Conservation (phyloP, 2,888 invertebrate species). For the Leptinotarsa tumamoca region DNA sequence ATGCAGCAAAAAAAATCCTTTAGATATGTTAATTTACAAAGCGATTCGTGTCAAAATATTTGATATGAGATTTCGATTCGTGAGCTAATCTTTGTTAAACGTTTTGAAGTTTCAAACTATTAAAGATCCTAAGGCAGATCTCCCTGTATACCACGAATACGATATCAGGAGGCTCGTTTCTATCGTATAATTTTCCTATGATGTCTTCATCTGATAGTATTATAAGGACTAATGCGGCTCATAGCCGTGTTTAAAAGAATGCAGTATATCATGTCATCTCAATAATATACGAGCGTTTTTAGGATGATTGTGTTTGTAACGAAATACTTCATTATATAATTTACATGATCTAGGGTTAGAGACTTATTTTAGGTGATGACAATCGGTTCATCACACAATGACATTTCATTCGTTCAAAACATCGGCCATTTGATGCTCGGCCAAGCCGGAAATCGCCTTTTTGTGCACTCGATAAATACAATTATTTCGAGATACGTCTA, state of each 20-base stretch:
- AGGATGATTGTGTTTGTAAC: slow-evolving; percentile 32
- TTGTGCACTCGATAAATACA: slow-evolving; percentile 42
- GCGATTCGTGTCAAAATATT: not conserved
- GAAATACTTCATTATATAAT: slow-evolving; percentile 38
- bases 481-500: slow-evolving; percentile 37
- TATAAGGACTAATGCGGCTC: slow-evolving; percentile 34
- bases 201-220: slow-evolving; percentile 42
- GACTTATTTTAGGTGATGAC: slow-evolving; percentile 51
- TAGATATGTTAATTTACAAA: not conserved
- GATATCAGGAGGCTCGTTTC: slow-evolving; percentile 16
- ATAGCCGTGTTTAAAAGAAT: slow-evolving; percentile 31
- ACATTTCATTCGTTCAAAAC: slow-evolving; percentile 51
- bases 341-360: slow-evolving; percentile 42
- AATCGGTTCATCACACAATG: slow-evolving; percentile 51
- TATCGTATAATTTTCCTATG: slow-evolving; percentile 38
- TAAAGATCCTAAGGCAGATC: slow-evolving; percentile 6
- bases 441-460: slow-evolving; percentile 52
- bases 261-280: slow-evolving; percentile 45
- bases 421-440: slow-evolving; percentile 50
- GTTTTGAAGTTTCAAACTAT: not conserved
- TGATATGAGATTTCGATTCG: not conserved
- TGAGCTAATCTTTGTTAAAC: not conserved
- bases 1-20: not conserved
- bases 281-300: slow-evolving; percentile 38
- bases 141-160: slow-evolving; percentile 17